phyloP scores from a whole-genome alignment of 2,797 vertebrate genomes.

The Clarias pachynema region DNA sequence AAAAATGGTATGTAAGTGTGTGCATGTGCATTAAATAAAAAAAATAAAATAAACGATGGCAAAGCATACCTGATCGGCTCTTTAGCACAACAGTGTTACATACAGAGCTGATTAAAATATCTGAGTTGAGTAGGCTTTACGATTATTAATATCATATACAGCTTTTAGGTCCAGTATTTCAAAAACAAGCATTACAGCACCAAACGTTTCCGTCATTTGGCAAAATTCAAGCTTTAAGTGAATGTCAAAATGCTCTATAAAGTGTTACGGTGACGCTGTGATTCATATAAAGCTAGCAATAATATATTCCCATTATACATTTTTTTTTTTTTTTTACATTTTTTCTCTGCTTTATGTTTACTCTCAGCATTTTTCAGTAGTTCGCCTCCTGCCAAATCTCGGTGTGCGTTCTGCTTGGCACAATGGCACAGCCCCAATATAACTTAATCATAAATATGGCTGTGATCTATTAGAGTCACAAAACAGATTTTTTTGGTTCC shows the following conservation, averaged over 20 bases:
- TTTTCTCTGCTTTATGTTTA: slow-evolving; percentile 54
- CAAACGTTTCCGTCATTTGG: slow-evolving; percentile 84
- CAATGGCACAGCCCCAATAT: slow-evolving; percentile 79
- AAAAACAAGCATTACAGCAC: slow-evolving; percentile 84
- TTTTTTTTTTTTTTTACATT: slow-evolving; percentile 55
- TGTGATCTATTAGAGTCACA: slow-evolving; percentile 79
- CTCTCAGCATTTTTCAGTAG: slow-evolving; percentile 79
- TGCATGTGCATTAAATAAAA: slow-evolving; percentile 71
- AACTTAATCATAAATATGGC: slow-evolving; percentile 87
- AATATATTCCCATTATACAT: slow-evolving; percentile 74
- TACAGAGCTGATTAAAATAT: slow-evolving; percentile 84
- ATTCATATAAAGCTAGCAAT: slow-evolving; percentile 85
- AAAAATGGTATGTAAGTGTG: slow-evolving; percentile 57
- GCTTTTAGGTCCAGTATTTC: slow-evolving; percentile 85
- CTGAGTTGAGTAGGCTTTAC: slow-evolving; percentile 81
- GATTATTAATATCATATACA: slow-evolving; percentile 83
- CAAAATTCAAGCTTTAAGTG: slow-evolving; percentile 88
- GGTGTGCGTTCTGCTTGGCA: slow-evolving; percentile 86
- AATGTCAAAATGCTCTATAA: slow-evolving; percentile 83
- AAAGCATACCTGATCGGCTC: slow-evolving; percentile 85
- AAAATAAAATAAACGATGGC: slow-evolving; percentile 67
- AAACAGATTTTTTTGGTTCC: slow-evolving; percentile 89
- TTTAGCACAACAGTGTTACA: slow-evolving; percentile 84
- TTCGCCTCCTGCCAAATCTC: slow-evolving; percentile 82
- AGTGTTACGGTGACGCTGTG: slow-evolving; percentile 84